These are phyloP conservation scores for Baryphthengus martii DNA, from an alignment of 2,113 vertebrate species.

Conservation along the genomic window DNA sequence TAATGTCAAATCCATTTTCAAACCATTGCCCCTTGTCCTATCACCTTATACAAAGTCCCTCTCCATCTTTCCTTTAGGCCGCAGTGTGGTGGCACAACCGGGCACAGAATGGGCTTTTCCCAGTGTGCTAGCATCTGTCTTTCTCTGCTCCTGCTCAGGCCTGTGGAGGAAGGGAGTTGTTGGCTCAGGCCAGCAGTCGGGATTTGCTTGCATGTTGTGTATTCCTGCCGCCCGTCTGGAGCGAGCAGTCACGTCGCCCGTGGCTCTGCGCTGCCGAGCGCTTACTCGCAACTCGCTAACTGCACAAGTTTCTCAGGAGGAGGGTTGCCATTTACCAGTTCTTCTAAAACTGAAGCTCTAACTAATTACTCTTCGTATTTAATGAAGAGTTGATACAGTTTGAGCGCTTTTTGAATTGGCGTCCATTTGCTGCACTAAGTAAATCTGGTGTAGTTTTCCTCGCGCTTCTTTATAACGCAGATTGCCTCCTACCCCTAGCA, in stretches of 20 bases:
- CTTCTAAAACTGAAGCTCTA: neutral
- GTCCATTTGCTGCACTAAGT: constrained; percentile 11
- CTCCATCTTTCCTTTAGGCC: no score
- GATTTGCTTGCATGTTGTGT: neutral
- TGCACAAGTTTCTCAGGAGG: neutral
- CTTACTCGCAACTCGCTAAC: no score
- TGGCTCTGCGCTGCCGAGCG: fast-evolving
- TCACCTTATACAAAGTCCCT: no score
- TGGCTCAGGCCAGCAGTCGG: neutral
- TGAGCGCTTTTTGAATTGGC: constrained; percentile 11
- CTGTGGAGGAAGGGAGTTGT: neutral
- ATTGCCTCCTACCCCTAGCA: constrained; percentile 22
- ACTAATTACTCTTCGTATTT: neutral
- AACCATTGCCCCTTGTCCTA: no score
- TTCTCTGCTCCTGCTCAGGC: neutral
- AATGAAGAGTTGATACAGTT: neutral
- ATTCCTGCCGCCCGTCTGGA: neutral
- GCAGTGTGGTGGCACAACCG: neutral
- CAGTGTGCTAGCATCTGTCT: neutral
- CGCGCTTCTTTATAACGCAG: neutral
- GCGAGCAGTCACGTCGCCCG: neutral
- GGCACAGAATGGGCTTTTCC: neutral
- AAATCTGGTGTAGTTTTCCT: constrained; percentile 27
- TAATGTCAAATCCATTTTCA: no score
- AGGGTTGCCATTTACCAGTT: neutral